Conservation (phyloP, 2,113 vertebrate genomes). For the Rhinogobius similis region DNA sequence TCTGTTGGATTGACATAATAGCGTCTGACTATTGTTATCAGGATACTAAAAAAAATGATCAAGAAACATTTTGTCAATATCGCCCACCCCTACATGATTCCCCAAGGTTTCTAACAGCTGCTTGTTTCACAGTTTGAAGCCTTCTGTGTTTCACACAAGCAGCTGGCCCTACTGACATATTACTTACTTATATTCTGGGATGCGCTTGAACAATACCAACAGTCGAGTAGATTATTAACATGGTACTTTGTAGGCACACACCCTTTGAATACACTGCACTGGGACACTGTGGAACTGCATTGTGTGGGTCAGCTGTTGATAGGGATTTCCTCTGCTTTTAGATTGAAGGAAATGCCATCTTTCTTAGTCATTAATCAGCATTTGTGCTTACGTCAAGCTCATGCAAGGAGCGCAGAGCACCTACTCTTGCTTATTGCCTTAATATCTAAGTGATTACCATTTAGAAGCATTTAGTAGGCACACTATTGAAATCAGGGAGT, state of each 20-base stretch:
- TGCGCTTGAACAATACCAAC: neutral
- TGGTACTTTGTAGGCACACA: constrained; percentile 10
- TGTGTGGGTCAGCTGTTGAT: constrained; percentile 34
- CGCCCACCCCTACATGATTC: too few species aligned
- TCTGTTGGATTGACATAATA: too few species aligned
- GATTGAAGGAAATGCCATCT: constrained; percentile 52
- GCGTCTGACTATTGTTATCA: too few species aligned
- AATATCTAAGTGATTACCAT: too few species aligned
- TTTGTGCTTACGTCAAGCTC: neutral
- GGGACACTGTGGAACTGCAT: constrained; percentile 6
- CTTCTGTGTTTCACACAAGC: too few species aligned
- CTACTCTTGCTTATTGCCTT: neutral
- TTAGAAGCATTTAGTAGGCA: too few species aligned
- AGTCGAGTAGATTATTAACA: constrained; percentile 50
- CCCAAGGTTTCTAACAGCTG: too few species aligned
- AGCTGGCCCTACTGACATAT: too few species aligned
- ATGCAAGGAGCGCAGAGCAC: neutral
- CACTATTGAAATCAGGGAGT: too few species aligned
- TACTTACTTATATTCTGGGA: neutral
- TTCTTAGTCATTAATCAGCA: constrained; percentile 25
- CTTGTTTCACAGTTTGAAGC: too few species aligned
- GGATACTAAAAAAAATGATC: too few species aligned
- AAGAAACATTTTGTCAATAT: too few species aligned
- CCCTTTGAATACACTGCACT: constrained; percentile 32
- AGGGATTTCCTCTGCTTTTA: constrained; percentile 61